Evolutionary conservation across 92 coral and sea anemone genomes (phyloP).

Genomic region (Heliopora coerulea): DNA sequence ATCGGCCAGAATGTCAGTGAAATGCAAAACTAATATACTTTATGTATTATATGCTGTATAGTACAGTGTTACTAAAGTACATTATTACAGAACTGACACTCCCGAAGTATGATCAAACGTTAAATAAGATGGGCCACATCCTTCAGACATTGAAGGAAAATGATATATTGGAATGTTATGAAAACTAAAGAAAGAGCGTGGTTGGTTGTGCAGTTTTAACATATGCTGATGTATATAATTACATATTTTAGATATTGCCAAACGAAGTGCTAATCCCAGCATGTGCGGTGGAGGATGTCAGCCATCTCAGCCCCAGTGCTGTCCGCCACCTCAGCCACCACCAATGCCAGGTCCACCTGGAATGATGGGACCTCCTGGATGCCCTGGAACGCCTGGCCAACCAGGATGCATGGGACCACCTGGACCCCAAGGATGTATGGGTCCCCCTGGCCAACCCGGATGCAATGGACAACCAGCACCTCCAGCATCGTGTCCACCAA

Average conservation of each 20-base stretch:
- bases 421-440: constrained; percentile 84
- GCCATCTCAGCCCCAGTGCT: constrained; percentile 53
- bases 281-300: constrained; percentile 40
- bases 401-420: constrained; percentile 77
- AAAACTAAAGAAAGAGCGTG: too few species aligned
- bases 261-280: constrained; percentile 42
- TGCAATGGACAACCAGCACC: constrained; percentile 93
- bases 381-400: constrained; percentile 78
- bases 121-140: too few species aligned
- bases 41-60: too few species aligned
- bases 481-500: constrained; percentile 88
- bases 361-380: constrained; percentile 90
- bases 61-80: too few species aligned
- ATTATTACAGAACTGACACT: too few species aligned
- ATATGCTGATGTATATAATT: too few species aligned
- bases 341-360: constrained; percentile 89
- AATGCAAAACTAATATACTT: too few species aligned
- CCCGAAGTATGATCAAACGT: too few species aligned
- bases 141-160: too few species aligned
- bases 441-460: constrained; percentile 93
- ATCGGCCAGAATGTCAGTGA: too few species aligned
- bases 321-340: constrained; percentile 75
- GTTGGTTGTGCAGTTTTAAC: too few species aligned
- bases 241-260: constrained; percentile 36
- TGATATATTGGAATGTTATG: too few species aligned